These are phyloP conservation scores for Gandaritis pyraliata DNA, from an alignment of 2,888 invertebrate species.

Conservation along the genomic window DNA sequence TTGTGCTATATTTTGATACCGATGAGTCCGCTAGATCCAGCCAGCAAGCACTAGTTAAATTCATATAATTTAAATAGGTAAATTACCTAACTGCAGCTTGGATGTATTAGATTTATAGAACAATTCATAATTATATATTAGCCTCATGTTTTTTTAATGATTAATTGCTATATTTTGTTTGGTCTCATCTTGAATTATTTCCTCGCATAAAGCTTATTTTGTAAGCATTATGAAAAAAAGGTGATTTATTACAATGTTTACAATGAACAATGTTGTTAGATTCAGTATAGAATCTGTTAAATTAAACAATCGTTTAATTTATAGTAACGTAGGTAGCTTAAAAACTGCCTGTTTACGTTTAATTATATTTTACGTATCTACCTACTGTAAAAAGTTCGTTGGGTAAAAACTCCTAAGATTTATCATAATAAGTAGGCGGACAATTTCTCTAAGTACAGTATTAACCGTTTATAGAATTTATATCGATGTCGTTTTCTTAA, in stretches of 20 bases:
- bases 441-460: too few relatives aligned
- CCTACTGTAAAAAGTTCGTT: too few relatives aligned
- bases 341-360: too few relatives aligned
- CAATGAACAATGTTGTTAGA: neutral
- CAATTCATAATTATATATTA: neutral
- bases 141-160: neutral
- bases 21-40: conserved; percentile 21
- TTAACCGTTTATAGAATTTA: too few relatives aligned
- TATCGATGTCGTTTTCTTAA: too few relatives aligned
- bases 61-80: neutral
- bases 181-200: conserved; percentile 1
- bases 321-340: too few relatives aligned
- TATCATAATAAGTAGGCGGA: too few relatives aligned
- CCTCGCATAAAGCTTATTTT: neutral
- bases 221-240: neutral
- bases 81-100: conserved; percentile 2
- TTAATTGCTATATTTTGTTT: neutral
- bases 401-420: too few relatives aligned
- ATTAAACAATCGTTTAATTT: too few relatives aligned
- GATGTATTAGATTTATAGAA: neutral
- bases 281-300: neutral
- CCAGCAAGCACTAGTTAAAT: neutral
- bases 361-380: too few relatives aligned
- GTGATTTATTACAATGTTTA: neutral
- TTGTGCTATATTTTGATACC: conserved; percentile 38